Evolutionary conservation across 2,888 invertebrate genomes (phyloP).

Genomic region (Trachelus stipa): DNA sequence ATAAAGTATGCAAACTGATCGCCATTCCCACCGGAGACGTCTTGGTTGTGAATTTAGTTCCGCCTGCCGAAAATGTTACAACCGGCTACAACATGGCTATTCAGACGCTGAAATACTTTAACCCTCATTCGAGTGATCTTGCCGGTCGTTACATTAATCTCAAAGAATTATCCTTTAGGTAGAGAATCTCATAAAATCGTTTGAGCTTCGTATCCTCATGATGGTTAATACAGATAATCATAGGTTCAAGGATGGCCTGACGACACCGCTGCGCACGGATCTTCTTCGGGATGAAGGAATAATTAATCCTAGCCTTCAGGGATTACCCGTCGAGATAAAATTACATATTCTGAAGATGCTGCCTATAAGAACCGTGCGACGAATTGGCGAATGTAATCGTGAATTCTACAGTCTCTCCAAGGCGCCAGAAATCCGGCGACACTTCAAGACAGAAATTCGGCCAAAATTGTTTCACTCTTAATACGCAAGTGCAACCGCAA

Average conservation of each 20-base stretch:
- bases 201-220: neutral
- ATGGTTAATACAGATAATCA: conserved; percentile 59
- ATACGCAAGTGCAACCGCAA: neutral
- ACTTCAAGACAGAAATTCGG: neutral
- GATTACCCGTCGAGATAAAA: conserved; percentile 64
- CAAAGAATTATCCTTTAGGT: conserved; percentile 54
- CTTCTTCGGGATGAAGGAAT: conserved; percentile 67
- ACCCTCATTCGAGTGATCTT: conserved; percentile 47
- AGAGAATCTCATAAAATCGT: neutral
- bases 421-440: neutral
- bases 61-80: conserved; percentile 25
- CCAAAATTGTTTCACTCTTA: neutral
- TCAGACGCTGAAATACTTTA: conserved; percentile 50
- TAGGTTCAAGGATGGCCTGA: conserved; percentile 70
- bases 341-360: conserved; percentile 51
- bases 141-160: conserved; percentile 49
- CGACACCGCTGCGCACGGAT: conserved; percentile 70
- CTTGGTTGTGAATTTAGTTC: conserved; percentile 50
- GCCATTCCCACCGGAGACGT: conserved; percentile 53
- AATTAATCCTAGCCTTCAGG: conserved; percentile 55
- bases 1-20: conserved; percentile 46
- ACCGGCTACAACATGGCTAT: conserved; percentile 37
- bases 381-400: neutral
- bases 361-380: neutral
- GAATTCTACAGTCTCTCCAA: neutral